These are phyloP conservation scores for Xanthostigma xanthostigma DNA, from an alignment of 2,888 invertebrate genomes.

Conservation along the genomic window DNA sequence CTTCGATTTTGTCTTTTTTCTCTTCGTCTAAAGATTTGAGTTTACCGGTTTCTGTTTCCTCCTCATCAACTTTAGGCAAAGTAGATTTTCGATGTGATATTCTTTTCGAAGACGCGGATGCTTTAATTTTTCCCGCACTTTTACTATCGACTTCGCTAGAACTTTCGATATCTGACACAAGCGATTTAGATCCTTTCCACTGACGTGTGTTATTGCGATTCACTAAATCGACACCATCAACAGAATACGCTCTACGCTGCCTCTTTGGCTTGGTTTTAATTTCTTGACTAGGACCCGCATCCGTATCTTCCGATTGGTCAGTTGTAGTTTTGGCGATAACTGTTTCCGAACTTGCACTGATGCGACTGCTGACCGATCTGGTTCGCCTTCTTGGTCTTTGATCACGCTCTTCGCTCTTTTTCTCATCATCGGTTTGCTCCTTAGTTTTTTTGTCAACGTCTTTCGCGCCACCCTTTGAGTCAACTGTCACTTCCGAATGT, in stretches of 20 bases:
- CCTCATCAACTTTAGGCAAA: constrained; percentile 1
- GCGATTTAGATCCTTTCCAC: too few species aligned
- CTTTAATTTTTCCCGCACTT: constrained; percentile 2
- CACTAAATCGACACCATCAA: too few species aligned
- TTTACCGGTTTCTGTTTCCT: constrained; percentile 3
- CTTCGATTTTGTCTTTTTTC: constrained; percentile 8
- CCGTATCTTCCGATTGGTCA: background rate
- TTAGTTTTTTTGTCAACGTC: background rate
- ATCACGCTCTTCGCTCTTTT: background rate
- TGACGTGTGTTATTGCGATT: too few species aligned
- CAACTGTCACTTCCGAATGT: too few species aligned
- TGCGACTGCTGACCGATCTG: too few species aligned
- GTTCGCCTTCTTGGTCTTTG: background rate
- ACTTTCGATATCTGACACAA: too few species aligned
- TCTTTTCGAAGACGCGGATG: background rate
- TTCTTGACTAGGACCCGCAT: background rate
- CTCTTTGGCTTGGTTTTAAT: too few species aligned
- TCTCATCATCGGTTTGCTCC: background rate
- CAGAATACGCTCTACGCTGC: too few species aligned
- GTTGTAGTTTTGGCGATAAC: background rate
- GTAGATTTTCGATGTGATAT: background rate
- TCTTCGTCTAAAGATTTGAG: constrained; percentile 3
- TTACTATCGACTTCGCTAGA: background rate
- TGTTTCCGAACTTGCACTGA: constrained; percentile 2
- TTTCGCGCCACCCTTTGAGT: too few species aligned